Percentiles rank a stretch among this genome's conserved stretches.
Evolutionary conservation across 2,797 vertebrate genomes (phyloP).

Genomic region (Melanotaenia maccullochi): DNA sequence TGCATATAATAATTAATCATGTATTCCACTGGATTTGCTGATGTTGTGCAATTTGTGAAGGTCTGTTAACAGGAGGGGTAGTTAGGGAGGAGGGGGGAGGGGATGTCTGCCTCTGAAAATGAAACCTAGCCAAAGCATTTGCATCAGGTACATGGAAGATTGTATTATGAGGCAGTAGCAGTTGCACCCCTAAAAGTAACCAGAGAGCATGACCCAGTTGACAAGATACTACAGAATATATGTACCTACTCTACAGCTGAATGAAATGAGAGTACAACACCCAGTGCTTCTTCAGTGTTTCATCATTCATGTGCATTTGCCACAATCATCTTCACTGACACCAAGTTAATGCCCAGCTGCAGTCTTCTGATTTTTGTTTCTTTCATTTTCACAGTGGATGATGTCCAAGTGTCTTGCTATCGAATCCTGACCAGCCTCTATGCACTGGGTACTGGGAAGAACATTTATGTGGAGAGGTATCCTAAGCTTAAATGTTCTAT

Average conservation of each 20-base stretch:
- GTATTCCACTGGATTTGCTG: not conserved
- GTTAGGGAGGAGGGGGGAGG: no score
- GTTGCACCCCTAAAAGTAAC: not conserved
- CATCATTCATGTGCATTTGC: not conserved
- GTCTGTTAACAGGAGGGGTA: not conserved
- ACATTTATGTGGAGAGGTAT: slow-evolving; percentile 99
- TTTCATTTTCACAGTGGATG: slow-evolving; percentile 86
- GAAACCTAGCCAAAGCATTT: not conserved
- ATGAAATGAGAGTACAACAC: not conserved
- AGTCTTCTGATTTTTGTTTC: slow-evolving; percentile 3
- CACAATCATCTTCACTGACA: not conserved
- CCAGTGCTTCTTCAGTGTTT: not conserved
- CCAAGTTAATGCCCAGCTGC: not conserved
- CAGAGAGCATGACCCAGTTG: not conserved
- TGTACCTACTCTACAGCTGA: not conserved
- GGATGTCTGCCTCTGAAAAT: not conserved
- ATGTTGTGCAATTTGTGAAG: slow-evolving; percentile 3
- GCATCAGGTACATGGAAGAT: not conserved
- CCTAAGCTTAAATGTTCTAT: not conserved
- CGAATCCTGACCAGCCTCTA: slow-evolving; percentile 95
- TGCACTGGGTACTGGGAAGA: slow-evolving; percentile 96
- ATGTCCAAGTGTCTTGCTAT: slow-evolving; percentile 97
- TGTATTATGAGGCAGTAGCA: not conserved
- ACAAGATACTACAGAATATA: not conserved
- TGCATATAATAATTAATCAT: not conserved